These are phyloP conservation scores for Callocephalon fimbriatum DNA, from an alignment of 2,113 vertebrate genomes.

Conservation along the genomic window DNA sequence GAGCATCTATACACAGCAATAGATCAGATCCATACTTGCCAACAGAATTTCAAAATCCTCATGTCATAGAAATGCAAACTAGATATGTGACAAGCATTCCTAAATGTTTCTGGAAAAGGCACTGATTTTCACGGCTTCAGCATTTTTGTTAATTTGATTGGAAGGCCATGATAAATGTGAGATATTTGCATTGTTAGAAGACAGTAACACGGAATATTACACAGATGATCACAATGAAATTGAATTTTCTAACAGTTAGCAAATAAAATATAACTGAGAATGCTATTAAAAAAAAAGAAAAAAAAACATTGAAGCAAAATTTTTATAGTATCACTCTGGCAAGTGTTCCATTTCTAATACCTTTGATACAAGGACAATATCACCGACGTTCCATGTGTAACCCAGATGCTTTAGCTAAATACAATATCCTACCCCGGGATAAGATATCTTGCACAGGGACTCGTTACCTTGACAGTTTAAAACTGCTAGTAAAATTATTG, in stretches of 20 bases:
- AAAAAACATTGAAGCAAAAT: neutral
- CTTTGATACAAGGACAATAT: neutral
- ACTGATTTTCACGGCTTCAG: neutral
- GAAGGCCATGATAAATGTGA: neutral
- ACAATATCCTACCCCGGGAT: neutral
- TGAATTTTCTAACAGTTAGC: neutral
- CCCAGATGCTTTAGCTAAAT: neutral
- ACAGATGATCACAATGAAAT: neutral
- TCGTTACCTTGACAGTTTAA: neutral
- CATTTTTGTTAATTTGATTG: neutral
- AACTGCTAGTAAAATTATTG: neutral
- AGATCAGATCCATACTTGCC: neutral
- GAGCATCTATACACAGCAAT: neutral
- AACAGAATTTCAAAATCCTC: neutral
- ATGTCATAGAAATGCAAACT: neutral
- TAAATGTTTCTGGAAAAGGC: neutral
- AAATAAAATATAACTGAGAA: neutral
- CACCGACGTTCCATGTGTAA: neutral
- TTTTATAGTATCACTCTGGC: neutral
- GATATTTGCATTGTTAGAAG: neutral
- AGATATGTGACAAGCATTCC: neutral
- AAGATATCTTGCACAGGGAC: neutral
- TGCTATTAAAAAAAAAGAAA: neutral
- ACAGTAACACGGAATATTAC: neutral
- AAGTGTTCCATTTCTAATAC: neutral